Base-by-base conservation (phyloP, 2,797 vertebrate genomes). In the Diplodus sargus region DNA sequence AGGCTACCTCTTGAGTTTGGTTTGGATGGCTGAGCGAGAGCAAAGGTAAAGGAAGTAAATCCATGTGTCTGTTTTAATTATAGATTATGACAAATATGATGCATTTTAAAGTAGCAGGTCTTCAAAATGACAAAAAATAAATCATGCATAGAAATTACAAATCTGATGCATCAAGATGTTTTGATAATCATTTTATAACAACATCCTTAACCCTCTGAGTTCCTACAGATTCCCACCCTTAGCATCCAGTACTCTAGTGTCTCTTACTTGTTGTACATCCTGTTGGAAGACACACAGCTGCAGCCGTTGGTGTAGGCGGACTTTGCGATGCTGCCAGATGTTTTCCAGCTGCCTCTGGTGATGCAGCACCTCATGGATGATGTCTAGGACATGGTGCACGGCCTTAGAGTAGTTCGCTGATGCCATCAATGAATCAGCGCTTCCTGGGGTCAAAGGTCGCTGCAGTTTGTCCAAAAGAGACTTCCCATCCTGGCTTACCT, bases 401-500 rank as follows among this genome's bases (percentile, higher is more conserved):
- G 98, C 98, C 92, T 99, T 99, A 28, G 98, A 98, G 93, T 99
- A 99, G 94, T 99, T 99, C 48, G 97, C 97, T 0, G 98, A 98
- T 14, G 98, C 95, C 0, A 98, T 99, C 39, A 99, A 90, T 0
- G 98, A 98, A 89, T 99, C 98, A 0, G 97, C 96, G 71, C 97
- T 99, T 73, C 97, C 98, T 1, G 97, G 97, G 68, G 97, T 98
- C 94, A 99, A 84, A 70, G 98, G 98, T 81, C 98, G 95, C 87
- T 99, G 98, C 61, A 99, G 95, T 90, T 99, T 99, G 91, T 99
- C 98, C 70, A 99, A 92, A 9, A 99, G 94, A 3, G 97, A 97
- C 92, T 99, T 99, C 65, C 98, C 98, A 43, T 99, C 98, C 87
- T 99, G 98, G 91, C 98, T 99, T 59, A 99, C 97, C 98, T 99